Conservation (phyloP, 2,888 invertebrate genomes). For the Plutella xylostella region DNA sequence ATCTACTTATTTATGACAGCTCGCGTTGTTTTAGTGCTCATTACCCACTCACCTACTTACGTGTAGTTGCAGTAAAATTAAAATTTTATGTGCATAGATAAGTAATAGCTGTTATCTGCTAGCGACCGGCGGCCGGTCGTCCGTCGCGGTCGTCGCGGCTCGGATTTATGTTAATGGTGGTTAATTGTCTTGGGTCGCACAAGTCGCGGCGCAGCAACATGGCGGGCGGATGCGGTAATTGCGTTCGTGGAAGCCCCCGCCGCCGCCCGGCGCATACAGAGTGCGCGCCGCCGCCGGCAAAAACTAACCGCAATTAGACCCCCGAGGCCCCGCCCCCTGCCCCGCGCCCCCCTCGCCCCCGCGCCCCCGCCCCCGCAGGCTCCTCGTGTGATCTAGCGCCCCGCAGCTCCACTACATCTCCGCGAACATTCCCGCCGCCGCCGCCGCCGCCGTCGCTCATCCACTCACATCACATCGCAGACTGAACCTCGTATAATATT, state of each 20-base stretch:
- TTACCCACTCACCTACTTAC: conserved; percentile 7
- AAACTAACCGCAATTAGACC: conserved; percentile 43
- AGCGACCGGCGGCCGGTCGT: conserved; percentile 15
- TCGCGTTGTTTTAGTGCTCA: conserved; percentile 6
- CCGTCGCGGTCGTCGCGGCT: no score
- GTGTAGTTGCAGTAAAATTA: neutral
- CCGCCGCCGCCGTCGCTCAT: no score
- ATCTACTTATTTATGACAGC: conserved; percentile 8
- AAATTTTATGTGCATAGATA: neutral
- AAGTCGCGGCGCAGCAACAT: conserved; percentile 34
- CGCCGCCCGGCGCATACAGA: conserved; percentile 39
- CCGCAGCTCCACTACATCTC: no score
- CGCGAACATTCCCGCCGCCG: no score
- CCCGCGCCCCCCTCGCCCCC: conserved; percentile 6
- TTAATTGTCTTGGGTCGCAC: conserved; percentile 34
- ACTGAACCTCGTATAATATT: no score
- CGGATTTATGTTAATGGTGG: conserved; percentile 44
- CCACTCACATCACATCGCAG: no score
- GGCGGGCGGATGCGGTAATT: conserved; percentile 63
- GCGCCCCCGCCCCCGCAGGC: neutral
- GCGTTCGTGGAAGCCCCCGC: conserved; percentile 51
- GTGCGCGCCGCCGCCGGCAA: conserved; percentile 39
- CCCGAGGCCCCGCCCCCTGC: conserved; percentile 14
- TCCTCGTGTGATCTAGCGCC: no score
- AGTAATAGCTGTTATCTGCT: no score